phyloP scores from a whole-genome alignment of 2,888 invertebrate species.

The Drosophila stalkeri region DNA sequence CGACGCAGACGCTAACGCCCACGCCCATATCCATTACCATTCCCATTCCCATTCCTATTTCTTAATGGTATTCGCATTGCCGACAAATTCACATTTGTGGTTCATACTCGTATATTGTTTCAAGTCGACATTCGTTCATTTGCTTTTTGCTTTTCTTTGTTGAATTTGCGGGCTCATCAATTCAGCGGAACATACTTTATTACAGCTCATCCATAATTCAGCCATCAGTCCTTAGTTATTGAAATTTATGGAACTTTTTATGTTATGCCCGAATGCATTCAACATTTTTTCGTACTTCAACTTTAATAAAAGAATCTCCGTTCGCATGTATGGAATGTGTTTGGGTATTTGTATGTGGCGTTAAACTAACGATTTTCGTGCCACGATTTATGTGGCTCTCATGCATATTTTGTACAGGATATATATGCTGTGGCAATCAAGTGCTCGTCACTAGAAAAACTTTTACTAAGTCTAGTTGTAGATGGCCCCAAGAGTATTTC shows the following conservation, averaged over 20 bases:
- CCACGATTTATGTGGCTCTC: constrained; percentile 16
- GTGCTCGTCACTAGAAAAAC: constrained; percentile 9
- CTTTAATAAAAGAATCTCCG: constrained; percentile 10
- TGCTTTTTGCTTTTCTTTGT: constrained; percentile 15
- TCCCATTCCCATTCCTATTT: neutral
- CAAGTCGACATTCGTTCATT: constrained; percentile 19
- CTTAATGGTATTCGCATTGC: constrained; percentile 18
- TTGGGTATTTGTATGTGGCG: neutral
- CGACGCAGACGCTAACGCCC: no score
- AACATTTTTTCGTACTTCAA: neutral
- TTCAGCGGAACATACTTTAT: constrained; percentile 17
- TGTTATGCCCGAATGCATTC: constrained; percentile 13
- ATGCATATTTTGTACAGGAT: constrained; percentile 18
- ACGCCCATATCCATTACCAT: neutral
- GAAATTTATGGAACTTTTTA: constrained; percentile 29
- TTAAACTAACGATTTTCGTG: constrained; percentile 11
- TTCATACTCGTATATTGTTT: constrained; percentile 19
- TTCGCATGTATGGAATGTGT: neutral
- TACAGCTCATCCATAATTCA: constrained; percentile 33
- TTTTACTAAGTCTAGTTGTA: constrained; percentile 18
- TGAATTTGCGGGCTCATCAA: constrained; percentile 24
- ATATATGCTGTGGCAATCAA: constrained; percentile 17
- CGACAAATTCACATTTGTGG: constrained; percentile 12
- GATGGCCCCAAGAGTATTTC: constrained; percentile 1
- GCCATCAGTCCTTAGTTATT: constrained; percentile 28